Evolutionary conservation across 2,113 vertebrate genomes (phyloP).

Genomic region (Mixornis gularis): DNA sequence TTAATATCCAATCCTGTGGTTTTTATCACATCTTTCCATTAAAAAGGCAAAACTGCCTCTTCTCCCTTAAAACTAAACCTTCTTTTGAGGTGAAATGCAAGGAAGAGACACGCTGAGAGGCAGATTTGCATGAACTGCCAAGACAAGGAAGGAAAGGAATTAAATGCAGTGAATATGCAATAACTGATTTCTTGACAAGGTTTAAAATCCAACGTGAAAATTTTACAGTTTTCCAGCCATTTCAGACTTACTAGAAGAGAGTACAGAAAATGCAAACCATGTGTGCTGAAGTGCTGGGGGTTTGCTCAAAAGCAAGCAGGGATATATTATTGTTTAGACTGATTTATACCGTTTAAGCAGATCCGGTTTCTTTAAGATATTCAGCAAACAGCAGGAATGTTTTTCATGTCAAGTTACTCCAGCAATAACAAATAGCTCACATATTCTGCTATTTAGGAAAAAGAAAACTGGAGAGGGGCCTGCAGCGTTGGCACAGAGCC

Average conservation of each 20-base stretch:
- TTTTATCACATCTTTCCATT: not conserved
- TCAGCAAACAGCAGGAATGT: constrained; percentile 47
- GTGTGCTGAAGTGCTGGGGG: constrained; percentile 12
- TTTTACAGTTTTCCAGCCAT: constrained; percentile 44
- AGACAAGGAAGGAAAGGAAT: constrained; percentile 38
- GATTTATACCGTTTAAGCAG: constrained; percentile 31
- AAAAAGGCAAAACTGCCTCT: not conserved
- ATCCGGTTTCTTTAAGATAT: constrained; percentile 51
- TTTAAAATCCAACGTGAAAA: constrained; percentile 42
- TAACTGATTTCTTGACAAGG: constrained; percentile 5
- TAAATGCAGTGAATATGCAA: constrained; percentile 27
- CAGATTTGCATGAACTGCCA: not conserved
- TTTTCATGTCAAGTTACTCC: constrained; percentile 41
- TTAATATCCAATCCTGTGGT: not conserved
- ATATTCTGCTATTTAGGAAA: constrained; percentile 54
- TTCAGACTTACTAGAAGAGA: constrained; percentile 33
- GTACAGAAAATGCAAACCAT: constrained; percentile 48
- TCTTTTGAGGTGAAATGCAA: constrained; percentile 13
- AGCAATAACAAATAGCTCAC: constrained; percentile 51
- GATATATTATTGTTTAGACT: constrained; percentile 47
- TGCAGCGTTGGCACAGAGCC: constrained; percentile 20
- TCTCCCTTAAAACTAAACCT: not conserved
- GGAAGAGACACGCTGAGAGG: not conserved
- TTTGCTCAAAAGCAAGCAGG: constrained; percentile 49
- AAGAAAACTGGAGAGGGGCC: constrained; percentile 43